These are phyloP conservation scores for Crocidura indochinensis DNA, from an alignment of 2,797 vertebrate species.

Conservation along the genomic window DNA sequence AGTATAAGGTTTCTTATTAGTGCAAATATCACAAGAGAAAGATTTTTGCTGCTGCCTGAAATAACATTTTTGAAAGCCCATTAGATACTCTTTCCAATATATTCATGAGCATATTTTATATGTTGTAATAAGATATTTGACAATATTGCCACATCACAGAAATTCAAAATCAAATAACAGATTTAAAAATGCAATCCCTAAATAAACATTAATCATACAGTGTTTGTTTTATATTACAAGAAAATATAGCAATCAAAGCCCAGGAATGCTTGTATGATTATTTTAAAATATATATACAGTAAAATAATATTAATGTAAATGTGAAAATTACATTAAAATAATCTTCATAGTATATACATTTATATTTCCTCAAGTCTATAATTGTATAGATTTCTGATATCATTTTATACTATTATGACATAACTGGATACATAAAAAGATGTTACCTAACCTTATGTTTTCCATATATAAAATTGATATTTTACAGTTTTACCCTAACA, in stretches of 20 bases:
- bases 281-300: conserved; percentile 50
- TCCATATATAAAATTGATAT: background rate
- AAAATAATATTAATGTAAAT: no score
- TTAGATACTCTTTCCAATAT: conserved; percentile 28
- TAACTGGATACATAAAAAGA: background rate
- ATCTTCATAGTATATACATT: no score
- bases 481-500: background rate
- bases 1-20: conserved; percentile 15
- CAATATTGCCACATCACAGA: conserved; percentile 62
- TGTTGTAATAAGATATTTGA: conserved; percentile 66
- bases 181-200: conserved; percentile 54
- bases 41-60: background rate
- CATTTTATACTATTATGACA: conserved; percentile 28
- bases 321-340: no score
- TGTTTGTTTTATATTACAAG: conserved; percentile 70
- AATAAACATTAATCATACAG: conserved; percentile 77
- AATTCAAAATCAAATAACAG: conserved; percentile 72
- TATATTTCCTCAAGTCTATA: conserved; percentile 7
- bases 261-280: conserved; percentile 26
- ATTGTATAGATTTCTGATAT: conserved; percentile 13
- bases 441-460: background rate
- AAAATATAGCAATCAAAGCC: conserved; percentile 73
- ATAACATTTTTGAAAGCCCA: conserved; percentile 45
- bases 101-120: conserved; percentile 46
- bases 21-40: background rate